phyloP scores from a whole-genome alignment of 37 sponge, comb jelly and placozoan genomes.

The Cladorhizidae sp. region DNA sequence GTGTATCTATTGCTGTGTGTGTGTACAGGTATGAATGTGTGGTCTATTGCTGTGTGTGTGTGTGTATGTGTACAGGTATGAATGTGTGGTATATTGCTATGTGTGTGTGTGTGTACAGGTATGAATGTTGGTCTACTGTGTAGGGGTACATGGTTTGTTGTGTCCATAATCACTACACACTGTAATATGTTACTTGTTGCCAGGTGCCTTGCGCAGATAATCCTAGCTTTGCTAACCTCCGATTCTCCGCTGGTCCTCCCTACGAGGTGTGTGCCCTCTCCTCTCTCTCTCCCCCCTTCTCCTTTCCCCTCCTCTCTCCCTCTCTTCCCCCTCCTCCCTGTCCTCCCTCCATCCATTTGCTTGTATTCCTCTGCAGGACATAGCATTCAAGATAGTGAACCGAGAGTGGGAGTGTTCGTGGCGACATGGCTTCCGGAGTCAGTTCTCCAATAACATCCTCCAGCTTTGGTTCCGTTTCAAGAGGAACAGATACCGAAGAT shows the following conservation, averaged over 20 bases:
- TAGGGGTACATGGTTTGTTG: too few relatives aligned
- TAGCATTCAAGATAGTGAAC: constrained; percentile 95
- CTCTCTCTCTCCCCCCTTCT: background rate
- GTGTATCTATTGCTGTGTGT: too few relatives aligned
- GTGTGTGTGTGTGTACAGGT: too few relatives aligned
- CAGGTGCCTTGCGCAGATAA: constrained; percentile 72
- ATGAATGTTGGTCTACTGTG: too few relatives aligned
- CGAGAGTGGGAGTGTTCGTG: constrained; percentile 98
- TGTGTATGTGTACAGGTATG: too few relatives aligned
- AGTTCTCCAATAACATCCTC: constrained; percentile 94
- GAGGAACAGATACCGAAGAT: constrained; percentile 92
- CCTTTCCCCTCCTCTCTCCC: too few relatives aligned
- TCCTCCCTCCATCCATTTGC: background rate
- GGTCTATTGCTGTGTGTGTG: too few relatives aligned
- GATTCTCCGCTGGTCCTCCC: constrained; percentile 98
- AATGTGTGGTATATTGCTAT: too few relatives aligned
- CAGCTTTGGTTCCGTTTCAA: constrained; percentile 98
- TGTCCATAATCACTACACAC: too few relatives aligned
- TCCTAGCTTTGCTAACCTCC: constrained; percentile 88
- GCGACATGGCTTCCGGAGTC: constrained; percentile 92
- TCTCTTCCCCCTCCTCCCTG: background rate
- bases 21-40: too few relatives aligned
- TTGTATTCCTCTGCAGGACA: constrained; percentile 61
- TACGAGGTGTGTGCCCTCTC: constrained; percentile 79
- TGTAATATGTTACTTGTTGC: background rate